Percentiles rank a stretch among this genome's conserved stretches.
phyloP scores from a whole-genome alignment of 2,113 vertebrate species.

The Sinocyclocheilus maitianheensis region DNA sequence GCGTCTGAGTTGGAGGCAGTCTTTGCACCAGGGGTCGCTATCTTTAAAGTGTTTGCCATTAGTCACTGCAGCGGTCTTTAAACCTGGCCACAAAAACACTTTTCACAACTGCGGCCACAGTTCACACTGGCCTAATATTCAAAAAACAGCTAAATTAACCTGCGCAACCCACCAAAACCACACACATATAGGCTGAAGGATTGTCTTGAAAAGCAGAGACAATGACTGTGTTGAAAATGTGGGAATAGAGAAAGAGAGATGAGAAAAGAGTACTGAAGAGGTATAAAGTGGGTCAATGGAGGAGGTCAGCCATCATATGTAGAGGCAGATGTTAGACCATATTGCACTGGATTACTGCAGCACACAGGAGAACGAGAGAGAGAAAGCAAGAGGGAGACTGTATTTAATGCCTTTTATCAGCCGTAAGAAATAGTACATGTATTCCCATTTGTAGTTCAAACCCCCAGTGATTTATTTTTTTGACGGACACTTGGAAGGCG shows the following conservation, averaged over 20 bases:
- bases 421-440: not conserved
- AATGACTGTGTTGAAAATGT: slow-evolving; percentile 8
- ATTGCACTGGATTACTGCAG: slow-evolving; percentile 83
- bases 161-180: not conserved
- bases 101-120: not conserved
- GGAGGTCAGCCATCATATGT: slow-evolving; percentile 85
- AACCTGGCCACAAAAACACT: not conserved
- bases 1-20: slow-evolving; percentile 39
- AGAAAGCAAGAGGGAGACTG: slow-evolving; percentile 10
- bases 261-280: slow-evolving; percentile 59
- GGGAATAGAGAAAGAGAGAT: not conserved
- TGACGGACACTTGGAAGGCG: not conserved
- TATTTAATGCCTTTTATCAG: slow-evolving; percentile 34
- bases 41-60: slow-evolving; percentile 23
- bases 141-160: slow-evolving; percentile 12
- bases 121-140: not conserved
- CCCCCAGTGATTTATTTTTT: slow-evolving; percentile 13
- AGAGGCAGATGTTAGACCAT: slow-evolving; percentile 94
- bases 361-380: slow-evolving; percentile 70
- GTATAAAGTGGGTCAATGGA: slow-evolving; percentile 86
- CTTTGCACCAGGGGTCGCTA: slow-evolving; percentile 1
- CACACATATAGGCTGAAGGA: not conserved
- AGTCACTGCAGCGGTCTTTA: not conserved
- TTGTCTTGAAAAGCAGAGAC: not conserved
- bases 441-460: slow-evolving; percentile 30